Evolutionary conservation across 2,888 invertebrate genomes (phyloP).

Genomic region (Nycteola revayana): DNA sequence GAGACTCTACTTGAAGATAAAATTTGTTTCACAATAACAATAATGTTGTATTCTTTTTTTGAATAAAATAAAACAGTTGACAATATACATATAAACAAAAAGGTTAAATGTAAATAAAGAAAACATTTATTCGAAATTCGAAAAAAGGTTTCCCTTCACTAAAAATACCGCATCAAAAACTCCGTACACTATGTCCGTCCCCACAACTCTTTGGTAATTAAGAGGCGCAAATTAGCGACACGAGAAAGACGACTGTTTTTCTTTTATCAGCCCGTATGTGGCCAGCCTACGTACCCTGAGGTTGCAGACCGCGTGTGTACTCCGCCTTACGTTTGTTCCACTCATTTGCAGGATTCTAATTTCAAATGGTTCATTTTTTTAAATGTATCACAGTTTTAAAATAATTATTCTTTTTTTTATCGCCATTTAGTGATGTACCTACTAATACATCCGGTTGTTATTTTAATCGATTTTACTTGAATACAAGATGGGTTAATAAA

Average conservation of each 20-base stretch:
- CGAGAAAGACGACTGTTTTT: slow-evolving; percentile 53
- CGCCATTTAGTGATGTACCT: too few species aligned
- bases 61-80: too few species aligned
- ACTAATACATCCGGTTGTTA: too few species aligned
- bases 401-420: background rate
- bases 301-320: slow-evolving; percentile 21
- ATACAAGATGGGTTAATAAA: too few species aligned
- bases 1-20: too few species aligned
- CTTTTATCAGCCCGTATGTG: slow-evolving; percentile 51
- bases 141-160: background rate
- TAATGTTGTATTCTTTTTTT: too few species aligned
- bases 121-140: slow-evolving; percentile 21
- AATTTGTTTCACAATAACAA: too few species aligned
- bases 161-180: slow-evolving; percentile 45
- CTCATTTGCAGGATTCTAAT: slow-evolving; percentile 24
- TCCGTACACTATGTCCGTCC: slow-evolving; percentile 29
- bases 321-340: slow-evolving; percentile 16
- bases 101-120: too few species aligned
- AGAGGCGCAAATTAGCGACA: slow-evolving; percentile 62
- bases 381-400: background rate
- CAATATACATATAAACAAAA: background rate
- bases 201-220: slow-evolving; percentile 57
- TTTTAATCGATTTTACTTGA: too few species aligned
- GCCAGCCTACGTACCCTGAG: slow-evolving; percentile 28
- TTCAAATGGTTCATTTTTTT: background rate